Conservation (phyloP, 2,113 vertebrate genomes). For the Aphyosemion australe region DNA sequence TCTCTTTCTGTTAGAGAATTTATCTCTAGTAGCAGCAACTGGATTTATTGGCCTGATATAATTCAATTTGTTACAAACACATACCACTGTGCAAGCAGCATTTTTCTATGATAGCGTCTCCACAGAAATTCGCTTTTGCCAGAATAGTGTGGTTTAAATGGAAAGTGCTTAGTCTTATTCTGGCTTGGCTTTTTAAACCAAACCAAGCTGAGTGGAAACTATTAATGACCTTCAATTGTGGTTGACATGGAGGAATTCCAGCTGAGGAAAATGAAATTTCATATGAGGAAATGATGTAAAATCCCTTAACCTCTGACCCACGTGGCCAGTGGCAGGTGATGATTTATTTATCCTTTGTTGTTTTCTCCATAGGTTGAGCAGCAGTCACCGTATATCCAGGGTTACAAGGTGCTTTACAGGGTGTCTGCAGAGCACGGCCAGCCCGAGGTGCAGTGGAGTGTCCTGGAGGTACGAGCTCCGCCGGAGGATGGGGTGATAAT, state of each 20-base stretch:
- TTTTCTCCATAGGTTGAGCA: slow-evolving; percentile 85
- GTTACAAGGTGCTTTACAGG: slow-evolving; percentile 91
- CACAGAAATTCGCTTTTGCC: slow-evolving; percentile 29
- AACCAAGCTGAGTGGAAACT: slow-evolving; percentile 51
- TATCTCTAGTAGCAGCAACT: slow-evolving; percentile 8
- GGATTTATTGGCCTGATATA: slow-evolving; percentile 6
- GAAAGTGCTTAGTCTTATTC: slow-evolving; percentile 42
- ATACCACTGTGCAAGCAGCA: background rate
- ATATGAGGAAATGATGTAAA: slow-evolving; percentile 10
- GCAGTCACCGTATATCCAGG: slow-evolving; percentile 90
- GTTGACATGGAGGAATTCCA: slow-evolving; percentile 38
- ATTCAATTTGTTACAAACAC: slow-evolving; percentile 8
- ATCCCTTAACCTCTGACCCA: background rate
- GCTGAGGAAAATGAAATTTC: background rate
- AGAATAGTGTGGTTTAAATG: slow-evolving; percentile 46
- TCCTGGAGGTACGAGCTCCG: slow-evolving; percentile 86
- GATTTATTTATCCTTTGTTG: background rate
- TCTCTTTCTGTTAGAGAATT: slow-evolving; percentile 1
- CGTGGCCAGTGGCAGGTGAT: background rate
- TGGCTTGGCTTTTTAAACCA: slow-evolving; percentile 41
- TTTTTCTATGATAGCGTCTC: slow-evolving; percentile 14
- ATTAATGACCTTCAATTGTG: slow-evolving; percentile 65
- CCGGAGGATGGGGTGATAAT: slow-evolving; percentile 86
- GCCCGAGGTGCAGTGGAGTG: slow-evolving; percentile 86
- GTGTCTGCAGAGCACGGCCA: slow-evolving; percentile 75